phyloP scores from a whole-genome alignment of 2,888 invertebrate genomes.

The Rhagonycha lutea region DNA sequence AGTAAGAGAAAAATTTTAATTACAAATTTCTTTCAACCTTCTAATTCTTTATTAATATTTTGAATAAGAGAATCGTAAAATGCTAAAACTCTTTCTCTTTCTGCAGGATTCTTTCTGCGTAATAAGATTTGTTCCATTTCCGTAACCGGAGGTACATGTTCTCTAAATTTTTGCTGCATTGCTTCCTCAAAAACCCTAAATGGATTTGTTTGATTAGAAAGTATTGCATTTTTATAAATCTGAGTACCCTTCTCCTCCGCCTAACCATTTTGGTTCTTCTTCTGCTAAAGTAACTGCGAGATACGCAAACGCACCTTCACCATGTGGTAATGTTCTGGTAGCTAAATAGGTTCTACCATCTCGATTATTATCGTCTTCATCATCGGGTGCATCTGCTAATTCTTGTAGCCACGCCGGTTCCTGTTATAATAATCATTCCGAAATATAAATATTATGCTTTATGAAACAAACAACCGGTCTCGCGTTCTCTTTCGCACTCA shows the following conservation, averaged over 20 bases:
- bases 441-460: background rate
- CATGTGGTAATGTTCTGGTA: constrained; percentile 53
- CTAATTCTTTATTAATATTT: constrained; percentile 55
- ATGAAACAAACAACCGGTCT: too few species aligned
- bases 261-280: constrained; percentile 49
- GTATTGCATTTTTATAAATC: background rate
- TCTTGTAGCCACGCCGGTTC: constrained; percentile 50
- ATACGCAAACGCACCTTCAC: constrained; percentile 56
- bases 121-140: constrained; percentile 53
- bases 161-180: constrained; percentile 43
- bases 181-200: constrained; percentile 43
- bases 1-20: background rate
- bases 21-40: constrained; percentile 41
- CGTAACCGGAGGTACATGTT: constrained; percentile 45
- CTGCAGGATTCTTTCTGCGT: constrained; percentile 48
- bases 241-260: constrained; percentile 46
- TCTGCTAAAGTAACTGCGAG: constrained; percentile 54
- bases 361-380: constrained; percentile 38
- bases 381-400: constrained; percentile 29
- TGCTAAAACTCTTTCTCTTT: constrained; percentile 50
- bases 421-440: constrained; percentile 13
- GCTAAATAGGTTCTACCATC: constrained; percentile 57
- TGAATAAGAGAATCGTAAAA: constrained; percentile 54
- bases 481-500: too few species aligned
- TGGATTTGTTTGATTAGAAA: background rate